Base-by-base conservation (phyloP, 53 echinoderm and acorn worm genomes). In the Apostichopus leukothele region DNA sequence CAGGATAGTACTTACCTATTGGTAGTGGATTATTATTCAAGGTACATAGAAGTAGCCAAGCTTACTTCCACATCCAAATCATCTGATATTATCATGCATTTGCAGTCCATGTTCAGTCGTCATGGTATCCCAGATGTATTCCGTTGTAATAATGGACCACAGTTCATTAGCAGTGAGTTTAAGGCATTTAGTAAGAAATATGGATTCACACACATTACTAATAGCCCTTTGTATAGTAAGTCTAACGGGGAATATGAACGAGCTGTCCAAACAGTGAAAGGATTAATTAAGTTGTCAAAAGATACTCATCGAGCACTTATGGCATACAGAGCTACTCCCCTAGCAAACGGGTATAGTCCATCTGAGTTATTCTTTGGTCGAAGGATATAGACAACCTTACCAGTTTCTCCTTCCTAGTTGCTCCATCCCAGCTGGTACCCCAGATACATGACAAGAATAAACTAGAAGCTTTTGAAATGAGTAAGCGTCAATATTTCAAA, bases 241-340 rank as follows among this genome's bases (percentile, higher is more conserved):
- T 79, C 67, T 9, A 80, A 89, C 50, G 89, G 89, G 6, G 80
- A 79, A 23, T 80, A 23, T 5, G 89, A 89, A 23, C 25, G 89
- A 9, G 89, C 79, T 9, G 89, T 89, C 1, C 27, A 80, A 59
- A 89, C 92, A 8, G 90, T 90, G n/a, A 90, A 90, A 50, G 22
- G 75, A 14, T 73, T 93, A 52, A 83, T 91, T 75, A 93, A 93
- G 83, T 91, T 91, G n/a, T 75, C 14, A 9, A 9, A n/a, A 75
- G 75, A 75, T 75, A 4, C 9, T 8, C 6, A 75, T n/a, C 75
- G 2, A 19, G 12, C 6, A 11, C 19, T 26, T 76, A 53, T 80
- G 57, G 89, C 79, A 8, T 89, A 78, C 52, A 52, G 79, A 7
- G 77, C 66, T 11, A 67, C 80, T 6, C 66, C 89, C 50, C 80